A percentile compares a stretch with the other conserved stretches of the same genome.
phyloP scores from a whole-genome alignment of 2,113 vertebrate genomes.

The Rhodinocichla rosea region DNA sequence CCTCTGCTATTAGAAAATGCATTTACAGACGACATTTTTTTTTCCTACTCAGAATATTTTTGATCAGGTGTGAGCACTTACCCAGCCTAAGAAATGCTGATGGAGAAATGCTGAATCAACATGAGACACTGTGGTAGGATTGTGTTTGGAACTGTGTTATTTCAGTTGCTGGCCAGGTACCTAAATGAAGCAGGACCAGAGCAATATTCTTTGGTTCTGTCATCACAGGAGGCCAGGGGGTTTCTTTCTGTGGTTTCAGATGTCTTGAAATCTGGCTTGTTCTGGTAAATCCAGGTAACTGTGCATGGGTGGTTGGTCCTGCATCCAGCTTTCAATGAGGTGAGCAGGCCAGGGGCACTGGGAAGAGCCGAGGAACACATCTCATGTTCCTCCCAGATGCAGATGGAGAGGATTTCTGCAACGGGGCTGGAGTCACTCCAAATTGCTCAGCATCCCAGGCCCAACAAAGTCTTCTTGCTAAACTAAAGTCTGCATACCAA shows the following conservation, averaged over 20 bases:
- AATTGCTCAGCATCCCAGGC: neutral
- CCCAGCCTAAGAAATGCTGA: neutral
- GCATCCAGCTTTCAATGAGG: neutral
- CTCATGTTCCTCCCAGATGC: neutral
- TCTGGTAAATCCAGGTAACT: neutral
- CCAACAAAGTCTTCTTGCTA: neutral
- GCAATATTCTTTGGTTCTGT: neutral
- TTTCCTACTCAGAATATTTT: neutral
- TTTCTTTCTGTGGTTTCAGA: neutral
- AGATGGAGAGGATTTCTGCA: neutral
- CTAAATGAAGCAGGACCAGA: neutral
- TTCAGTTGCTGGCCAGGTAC: neutral
- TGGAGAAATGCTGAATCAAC: neutral
- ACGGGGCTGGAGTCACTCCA: neutral
- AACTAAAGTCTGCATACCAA: slow-evolving; percentile 14
- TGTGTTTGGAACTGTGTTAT: neutral
- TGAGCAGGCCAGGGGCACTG: neutral
- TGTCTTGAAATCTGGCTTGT: neutral
- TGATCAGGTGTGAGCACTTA: neutral
- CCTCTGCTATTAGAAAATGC: neutral
- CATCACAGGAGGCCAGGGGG: neutral
- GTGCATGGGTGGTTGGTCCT: neutral
- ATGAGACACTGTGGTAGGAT: neutral
- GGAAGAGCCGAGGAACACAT: neutral
- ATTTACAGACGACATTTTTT: neutral